These are phyloP conservation scores for Baryphthengus martii DNA, from an alignment of 2,113 vertebrate species.

Conservation along the genomic window DNA sequence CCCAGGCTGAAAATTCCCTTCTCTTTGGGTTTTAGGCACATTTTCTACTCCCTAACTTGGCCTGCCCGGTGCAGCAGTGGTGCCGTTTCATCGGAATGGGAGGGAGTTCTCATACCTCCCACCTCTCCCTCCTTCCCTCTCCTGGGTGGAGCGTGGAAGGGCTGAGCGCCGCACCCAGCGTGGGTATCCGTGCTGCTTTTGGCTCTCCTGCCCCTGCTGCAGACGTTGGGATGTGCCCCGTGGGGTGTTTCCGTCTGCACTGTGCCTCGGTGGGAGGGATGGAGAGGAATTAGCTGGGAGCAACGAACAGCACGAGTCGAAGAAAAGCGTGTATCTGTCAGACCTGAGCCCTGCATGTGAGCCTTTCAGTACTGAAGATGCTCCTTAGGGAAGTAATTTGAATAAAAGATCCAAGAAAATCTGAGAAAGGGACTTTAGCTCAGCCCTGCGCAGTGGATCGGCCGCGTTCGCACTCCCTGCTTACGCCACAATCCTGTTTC, in stretches of 20 bases:
- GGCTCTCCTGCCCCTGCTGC: rapidly evolving
- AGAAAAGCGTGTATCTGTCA: not conserved
- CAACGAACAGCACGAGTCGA: not conserved
- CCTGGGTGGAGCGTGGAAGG: not conserved
- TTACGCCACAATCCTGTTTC: not conserved
- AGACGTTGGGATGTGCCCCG: not conserved
- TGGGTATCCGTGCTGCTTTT: not conserved
- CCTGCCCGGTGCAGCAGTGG: not conserved
- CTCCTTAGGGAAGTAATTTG: not conserved
- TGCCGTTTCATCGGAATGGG: not conserved
- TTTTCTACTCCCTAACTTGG: not conserved
- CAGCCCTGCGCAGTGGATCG: not conserved
- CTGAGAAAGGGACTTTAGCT: not conserved
- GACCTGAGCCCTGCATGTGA: not conserved
- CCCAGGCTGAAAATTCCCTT: not conserved
- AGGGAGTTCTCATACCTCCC: not conserved
- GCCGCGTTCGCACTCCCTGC: not conserved
- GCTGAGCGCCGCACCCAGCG: rapidly evolving
- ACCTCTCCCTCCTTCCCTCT: not conserved
- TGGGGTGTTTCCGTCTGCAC: not conserved
- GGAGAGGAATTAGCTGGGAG: not conserved
- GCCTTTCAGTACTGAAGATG: not conserved
- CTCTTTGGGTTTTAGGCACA: not conserved
- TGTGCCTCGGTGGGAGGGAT: not conserved
- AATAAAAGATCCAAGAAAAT: not conserved